Conservation (phyloP, 2,113 vertebrate species). For the Psilopogon haemacephalus region DNA sequence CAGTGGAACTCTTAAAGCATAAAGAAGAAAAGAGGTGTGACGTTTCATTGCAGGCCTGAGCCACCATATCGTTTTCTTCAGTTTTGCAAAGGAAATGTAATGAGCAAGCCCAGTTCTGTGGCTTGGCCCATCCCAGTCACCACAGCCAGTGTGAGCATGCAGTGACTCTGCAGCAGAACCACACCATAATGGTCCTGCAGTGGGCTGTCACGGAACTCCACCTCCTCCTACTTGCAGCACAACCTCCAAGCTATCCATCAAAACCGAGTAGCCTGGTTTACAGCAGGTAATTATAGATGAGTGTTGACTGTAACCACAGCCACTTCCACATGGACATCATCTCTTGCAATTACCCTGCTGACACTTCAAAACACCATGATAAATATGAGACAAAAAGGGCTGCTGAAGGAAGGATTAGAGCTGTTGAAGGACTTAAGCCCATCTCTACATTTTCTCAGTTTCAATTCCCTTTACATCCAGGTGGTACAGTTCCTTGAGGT, state of each 20-base stretch:
- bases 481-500: slow-evolving; percentile 45
- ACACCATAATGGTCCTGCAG: not conserved
- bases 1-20: slow-evolving; percentile 32
- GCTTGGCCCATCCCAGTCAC: not conserved
- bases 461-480: slow-evolving; percentile 49
- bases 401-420: not conserved
- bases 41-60: slow-evolving; percentile 46
- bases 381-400: slow-evolving; percentile 3
- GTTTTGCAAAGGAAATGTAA: not conserved
- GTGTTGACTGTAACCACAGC: not conserved
- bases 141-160: not conserved
- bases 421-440: not conserved
- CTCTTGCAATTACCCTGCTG: slow-evolving; percentile 53
- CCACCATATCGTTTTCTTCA: not conserved
- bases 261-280: not conserved
- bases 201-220: not conserved
- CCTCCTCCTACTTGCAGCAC: slow-evolving; percentile 6
- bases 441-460: slow-evolving; percentile 3
- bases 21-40: slow-evolving; percentile 7
- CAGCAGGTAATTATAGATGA: not conserved
- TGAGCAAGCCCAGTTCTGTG: not conserved
- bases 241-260: not conserved
- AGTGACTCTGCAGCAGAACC: slow-evolving; percentile 4
- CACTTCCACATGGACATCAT: not conserved
- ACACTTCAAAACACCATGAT: not conserved